Conservation (phyloP, 2,113 vertebrate genomes). For the Oenanthe oenanthe region DNA sequence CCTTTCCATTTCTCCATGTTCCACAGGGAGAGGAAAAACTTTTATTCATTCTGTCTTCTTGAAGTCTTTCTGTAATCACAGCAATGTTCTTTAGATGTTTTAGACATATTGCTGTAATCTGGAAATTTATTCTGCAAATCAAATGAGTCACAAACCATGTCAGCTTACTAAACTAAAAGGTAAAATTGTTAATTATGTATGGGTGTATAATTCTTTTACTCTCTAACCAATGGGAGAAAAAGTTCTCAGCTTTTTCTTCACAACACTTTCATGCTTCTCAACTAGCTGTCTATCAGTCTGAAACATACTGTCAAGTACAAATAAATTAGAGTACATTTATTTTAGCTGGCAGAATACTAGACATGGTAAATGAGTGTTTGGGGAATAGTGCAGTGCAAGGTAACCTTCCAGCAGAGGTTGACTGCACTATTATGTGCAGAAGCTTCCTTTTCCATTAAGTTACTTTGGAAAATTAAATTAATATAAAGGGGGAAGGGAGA, state of each 20-base stretch:
- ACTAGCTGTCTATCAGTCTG: neutral
- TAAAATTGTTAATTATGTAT: neutral
- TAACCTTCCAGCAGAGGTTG: neutral
- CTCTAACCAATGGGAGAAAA: neutral
- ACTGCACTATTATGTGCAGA: neutral
- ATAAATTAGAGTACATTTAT: constrained; percentile 25
- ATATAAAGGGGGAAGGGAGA: neutral
- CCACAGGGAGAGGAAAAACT: neutral
- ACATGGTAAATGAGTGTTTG: neutral
- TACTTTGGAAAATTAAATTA: neutral
- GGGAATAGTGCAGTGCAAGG: neutral
- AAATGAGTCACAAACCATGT: neutral
- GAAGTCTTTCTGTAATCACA: neutral
- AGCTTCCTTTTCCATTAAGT: neutral
- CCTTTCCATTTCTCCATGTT: neutral
- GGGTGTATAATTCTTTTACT: neutral
- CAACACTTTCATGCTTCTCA: neutral
- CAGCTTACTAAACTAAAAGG: neutral
- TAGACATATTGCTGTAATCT: neutral
- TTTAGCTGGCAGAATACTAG: neutral
- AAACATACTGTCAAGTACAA: neutral
- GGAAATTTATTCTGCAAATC: neutral
- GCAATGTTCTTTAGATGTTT: neutral
- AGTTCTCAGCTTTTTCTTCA: neutral
- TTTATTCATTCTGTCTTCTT: neutral